These are phyloP conservation scores for Drosophila biarmipes DNA, from an alignment of 1,140 invertebrate genomes.

Conservation along the genomic window DNA sequence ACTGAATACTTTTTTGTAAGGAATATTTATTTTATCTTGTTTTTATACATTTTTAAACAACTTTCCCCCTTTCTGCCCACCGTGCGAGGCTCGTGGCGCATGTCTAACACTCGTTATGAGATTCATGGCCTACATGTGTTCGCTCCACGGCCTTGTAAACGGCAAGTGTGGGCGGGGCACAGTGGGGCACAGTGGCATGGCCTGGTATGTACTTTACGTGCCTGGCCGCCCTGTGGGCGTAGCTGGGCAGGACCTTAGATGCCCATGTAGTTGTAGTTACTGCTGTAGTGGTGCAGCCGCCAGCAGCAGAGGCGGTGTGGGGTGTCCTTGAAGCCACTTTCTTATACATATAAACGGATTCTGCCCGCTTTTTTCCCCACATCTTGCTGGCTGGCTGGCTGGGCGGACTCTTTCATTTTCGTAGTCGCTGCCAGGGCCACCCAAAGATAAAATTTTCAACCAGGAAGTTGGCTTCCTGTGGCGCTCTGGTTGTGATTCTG, in stretches of 20 bases:
- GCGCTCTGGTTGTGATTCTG: slow-evolving; percentile 41
- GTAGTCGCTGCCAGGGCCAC: slow-evolving; percentile 54
- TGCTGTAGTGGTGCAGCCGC: slow-evolving; percentile 55
- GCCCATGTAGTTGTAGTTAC: slow-evolving; percentile 12
- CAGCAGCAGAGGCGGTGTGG: slow-evolving; percentile 31
- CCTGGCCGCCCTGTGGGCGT: slow-evolving; percentile 49
- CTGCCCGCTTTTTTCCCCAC: slow-evolving; percentile 14
- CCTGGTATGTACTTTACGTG: slow-evolving; percentile 67
- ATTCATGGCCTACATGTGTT: slow-evolving; percentile 82
- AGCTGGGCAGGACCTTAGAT: slow-evolving; percentile 25
- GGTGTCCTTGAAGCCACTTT: slow-evolving; percentile 80
- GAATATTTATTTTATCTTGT: not conserved
- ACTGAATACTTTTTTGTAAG: no score
- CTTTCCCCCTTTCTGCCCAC: not conserved
- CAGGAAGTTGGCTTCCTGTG: slow-evolving; percentile 75
- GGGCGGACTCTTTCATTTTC: slow-evolving; percentile 24
- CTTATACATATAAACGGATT: slow-evolving; percentile 81
- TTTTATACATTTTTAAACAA: not conserved
- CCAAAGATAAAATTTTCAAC: slow-evolving; percentile 76
- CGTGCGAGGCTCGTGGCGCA: slow-evolving; percentile 57
- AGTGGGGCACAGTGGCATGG: slow-evolving; percentile 23
- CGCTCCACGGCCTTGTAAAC: slow-evolving; percentile 79
- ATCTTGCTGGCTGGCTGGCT: slow-evolving; percentile 6
- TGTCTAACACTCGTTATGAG: slow-evolving; percentile 81
- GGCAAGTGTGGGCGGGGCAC: slow-evolving; percentile 70